Evolutionary conservation across 2,888 invertebrate species (phyloP), one percentile per base, ranked within the genome.

Genomic region (Volucella bombylans): DNA sequence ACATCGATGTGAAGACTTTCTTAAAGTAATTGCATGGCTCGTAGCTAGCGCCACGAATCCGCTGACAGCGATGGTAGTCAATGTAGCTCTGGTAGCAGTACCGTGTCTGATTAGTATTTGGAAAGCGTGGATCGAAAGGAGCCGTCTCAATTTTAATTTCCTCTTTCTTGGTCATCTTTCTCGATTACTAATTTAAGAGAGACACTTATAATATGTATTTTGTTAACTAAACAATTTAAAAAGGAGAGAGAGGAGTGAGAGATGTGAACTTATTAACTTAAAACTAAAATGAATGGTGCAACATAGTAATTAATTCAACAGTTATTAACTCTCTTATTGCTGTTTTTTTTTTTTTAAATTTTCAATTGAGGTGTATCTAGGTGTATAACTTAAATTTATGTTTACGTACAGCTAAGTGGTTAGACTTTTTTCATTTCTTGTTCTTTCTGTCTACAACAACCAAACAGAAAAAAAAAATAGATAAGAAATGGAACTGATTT

Each of bases 81-180:
- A 98, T 90, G 92, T 95, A 99, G 91, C 97, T 97, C 91, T 96
- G 96, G 92, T 96, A 98, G 93, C 99, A 99, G 92, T 98, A 95
- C 94, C 96, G 96, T 52, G 98, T 97, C 92, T 98, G 97, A 92
- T 98, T 98, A 91, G 94, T 94, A 92, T 99, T 99, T 89, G 99
- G 99, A 92, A 99, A 99, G 90, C 99, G 95, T 89, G 99, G 97
- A 94, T 99, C 99, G 92, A 97, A 98, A 67, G 98, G 98, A 87
- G 96, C 96, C 59, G 97, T 96, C 87, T 90, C 90, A 89, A 91
- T 73, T 86, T 89, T 89, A 61, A 86, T 73, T 74, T 88, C 82
- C 8, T 59, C 31, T 31, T 6, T 81, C 43, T 81, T 81, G 45
- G 85, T 72, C 85, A 85, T 85, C 67, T 57, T 80, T 59, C 47